Conservation (phyloP, 2,888 invertebrate genomes). For the Parapristionchus giblindavisi region DNA sequence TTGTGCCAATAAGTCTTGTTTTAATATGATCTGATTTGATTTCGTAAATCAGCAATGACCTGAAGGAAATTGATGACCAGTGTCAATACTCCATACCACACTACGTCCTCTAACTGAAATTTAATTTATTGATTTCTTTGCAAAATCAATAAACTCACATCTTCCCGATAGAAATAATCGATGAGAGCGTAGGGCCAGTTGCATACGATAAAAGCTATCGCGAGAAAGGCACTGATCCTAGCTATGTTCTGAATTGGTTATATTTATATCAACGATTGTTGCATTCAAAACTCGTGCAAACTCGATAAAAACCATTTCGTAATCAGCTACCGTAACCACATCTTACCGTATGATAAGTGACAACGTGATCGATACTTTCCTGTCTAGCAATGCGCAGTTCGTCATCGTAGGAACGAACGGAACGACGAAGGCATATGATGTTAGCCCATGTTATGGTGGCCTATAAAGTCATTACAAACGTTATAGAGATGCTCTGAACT, state of each 20-base stretch:
- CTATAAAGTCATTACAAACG: slow-evolving; percentile 4
- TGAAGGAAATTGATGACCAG: slow-evolving; percentile 49
- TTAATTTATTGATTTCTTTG: background rate
- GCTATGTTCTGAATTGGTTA: slow-evolving; percentile 48
- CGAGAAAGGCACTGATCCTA: slow-evolving; percentile 48
- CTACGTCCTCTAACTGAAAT: slow-evolving; percentile 41
- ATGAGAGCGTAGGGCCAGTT: slow-evolving; percentile 55
- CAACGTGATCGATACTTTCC: slow-evolving; percentile 25
- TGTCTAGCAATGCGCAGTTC: slow-evolving; percentile 20
- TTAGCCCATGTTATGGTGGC: slow-evolving; percentile 19
- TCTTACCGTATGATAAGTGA: slow-evolving; percentile 15
- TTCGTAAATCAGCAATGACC: slow-evolving; percentile 2
- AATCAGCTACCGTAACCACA: background rate
- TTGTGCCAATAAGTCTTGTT: background rate
- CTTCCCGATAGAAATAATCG: slow-evolving; percentile 51
- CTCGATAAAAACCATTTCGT: too few relatives aligned
- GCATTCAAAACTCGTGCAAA: background rate
- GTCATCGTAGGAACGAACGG: slow-evolving; percentile 30
- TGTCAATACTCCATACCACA: slow-evolving; percentile 44
- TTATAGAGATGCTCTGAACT: too few relatives aligned
- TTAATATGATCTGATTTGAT: background rate
- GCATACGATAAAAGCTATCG: slow-evolving; percentile 48
- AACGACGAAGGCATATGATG: slow-evolving; percentile 11
- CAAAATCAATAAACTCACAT: slow-evolving; percentile 17
- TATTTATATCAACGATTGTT: background rate